Evolutionary conservation across 2,797 vertebrate genomes (phyloP).

Genomic region (Limnodromus scolopaceus): DNA sequence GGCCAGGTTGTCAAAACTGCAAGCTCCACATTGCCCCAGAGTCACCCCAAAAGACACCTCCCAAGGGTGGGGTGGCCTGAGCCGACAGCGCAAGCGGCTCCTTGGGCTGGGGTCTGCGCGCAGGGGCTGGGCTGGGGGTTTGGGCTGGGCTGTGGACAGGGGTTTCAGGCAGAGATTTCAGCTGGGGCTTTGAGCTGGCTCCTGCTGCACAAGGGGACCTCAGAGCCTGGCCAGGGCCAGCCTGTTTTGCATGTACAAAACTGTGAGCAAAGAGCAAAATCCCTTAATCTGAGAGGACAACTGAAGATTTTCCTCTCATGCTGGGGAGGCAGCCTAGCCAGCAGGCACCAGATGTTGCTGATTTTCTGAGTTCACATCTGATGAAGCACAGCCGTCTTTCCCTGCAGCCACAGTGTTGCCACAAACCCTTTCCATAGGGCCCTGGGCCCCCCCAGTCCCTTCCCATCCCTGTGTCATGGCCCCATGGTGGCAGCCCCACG

Average conservation of each 20-base stretch:
- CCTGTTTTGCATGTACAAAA: background rate
- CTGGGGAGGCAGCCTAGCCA: background rate
- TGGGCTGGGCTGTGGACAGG: background rate
- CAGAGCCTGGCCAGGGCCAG: background rate
- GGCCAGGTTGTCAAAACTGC: background rate
- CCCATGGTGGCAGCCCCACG: accelerated
- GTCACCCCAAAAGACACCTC: background rate
- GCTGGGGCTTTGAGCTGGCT: background rate
- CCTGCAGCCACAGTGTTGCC: background rate
- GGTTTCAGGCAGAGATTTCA: background rate
- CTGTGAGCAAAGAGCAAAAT: background rate
- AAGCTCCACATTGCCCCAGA: background rate
- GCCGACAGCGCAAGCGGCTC: accelerated
- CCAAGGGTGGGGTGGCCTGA: background rate
- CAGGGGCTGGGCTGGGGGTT: accelerated
- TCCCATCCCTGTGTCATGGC: accelerated
- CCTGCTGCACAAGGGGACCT: background rate
- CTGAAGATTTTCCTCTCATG: background rate
- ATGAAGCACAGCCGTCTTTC: background rate
- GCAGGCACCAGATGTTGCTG: background rate
- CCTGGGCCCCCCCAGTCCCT: accelerated
- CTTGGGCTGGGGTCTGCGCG: background rate
- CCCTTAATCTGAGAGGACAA: background rate
- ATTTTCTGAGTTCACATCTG: background rate
- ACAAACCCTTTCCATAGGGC: background rate